Conservation (phyloP, 1,140 invertebrate species). For the Manduca sexta region DNA sequence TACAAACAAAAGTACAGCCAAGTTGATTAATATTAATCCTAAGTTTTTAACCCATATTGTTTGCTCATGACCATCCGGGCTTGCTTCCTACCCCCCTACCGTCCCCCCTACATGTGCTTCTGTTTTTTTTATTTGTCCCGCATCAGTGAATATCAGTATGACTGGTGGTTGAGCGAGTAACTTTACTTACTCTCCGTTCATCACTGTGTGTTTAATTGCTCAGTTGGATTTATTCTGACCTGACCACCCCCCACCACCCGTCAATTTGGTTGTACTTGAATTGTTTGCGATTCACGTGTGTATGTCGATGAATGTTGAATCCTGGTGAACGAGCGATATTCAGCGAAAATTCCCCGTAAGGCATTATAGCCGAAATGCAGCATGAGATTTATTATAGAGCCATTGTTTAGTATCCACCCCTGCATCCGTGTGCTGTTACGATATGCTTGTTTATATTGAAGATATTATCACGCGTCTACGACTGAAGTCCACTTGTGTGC, state of each 20-base stretch:
- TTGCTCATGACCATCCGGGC: slow-evolving; percentile 51
- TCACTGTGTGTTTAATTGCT: background rate
- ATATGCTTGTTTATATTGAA: slow-evolving; percentile 34
- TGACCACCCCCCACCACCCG: slow-evolving; percentile 12
- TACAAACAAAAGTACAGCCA: slow-evolving; percentile 55
- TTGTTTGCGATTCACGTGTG: slow-evolving; percentile 59
- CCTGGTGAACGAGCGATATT: slow-evolving; percentile 66
- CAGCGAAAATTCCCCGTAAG: slow-evolving; percentile 56
- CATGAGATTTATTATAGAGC: slow-evolving; percentile 46
- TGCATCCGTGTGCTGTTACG: slow-evolving; percentile 51
- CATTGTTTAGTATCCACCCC: slow-evolving; percentile 38
- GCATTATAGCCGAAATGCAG: slow-evolving; percentile 34
- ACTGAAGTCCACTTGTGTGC: slow-evolving; percentile 41
- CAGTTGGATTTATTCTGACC: slow-evolving; percentile 12
- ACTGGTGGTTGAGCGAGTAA: slow-evolving; percentile 31
- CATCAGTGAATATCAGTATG: slow-evolving; percentile 34
- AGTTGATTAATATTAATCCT: slow-evolving; percentile 34
- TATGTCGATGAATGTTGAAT: slow-evolving; percentile 15
- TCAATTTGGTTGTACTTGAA: slow-evolving; percentile 68
- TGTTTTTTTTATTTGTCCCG: slow-evolving; percentile 46
- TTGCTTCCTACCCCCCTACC: slow-evolving; percentile 37
- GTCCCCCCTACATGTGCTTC: slow-evolving; percentile 25
- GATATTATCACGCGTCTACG: slow-evolving; percentile 18
- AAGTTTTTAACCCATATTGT: slow-evolving; percentile 24
- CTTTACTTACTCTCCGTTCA: slow-evolving; percentile 5